Percentiles rank a stretch among this genome's conserved stretches.
Evolutionary conservation across 2,888 invertebrate species (phyloP).

Genomic region (Lasioglossum leucozonium): DNA sequence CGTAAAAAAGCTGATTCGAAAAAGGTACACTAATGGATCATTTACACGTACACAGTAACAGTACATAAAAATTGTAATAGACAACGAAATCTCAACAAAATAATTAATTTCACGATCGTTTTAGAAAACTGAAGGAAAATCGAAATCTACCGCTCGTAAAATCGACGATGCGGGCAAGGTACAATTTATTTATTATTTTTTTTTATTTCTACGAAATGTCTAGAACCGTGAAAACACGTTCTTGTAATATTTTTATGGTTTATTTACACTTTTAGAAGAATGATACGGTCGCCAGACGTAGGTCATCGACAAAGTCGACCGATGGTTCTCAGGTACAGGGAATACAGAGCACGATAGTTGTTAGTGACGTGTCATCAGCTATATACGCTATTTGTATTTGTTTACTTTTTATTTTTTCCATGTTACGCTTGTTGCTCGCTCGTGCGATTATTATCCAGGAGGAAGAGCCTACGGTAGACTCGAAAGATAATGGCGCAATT

Average conservation of each 20-base stretch:
- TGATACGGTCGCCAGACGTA: constrained; percentile 54
- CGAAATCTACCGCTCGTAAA: constrained; percentile 55
- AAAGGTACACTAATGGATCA: constrained; percentile 53
- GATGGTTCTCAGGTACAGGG: constrained; percentile 62
- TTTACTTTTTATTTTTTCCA: constrained; percentile 45
- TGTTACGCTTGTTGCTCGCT: constrained; percentile 26
- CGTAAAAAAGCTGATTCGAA: constrained; percentile 40
- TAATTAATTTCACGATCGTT: constrained; percentile 28
- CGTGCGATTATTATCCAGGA: constrained; percentile 58
- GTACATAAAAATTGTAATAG: neutral
- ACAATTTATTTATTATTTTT: constrained; percentile 21
- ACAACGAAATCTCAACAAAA: neutral
- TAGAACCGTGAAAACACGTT: neutral
- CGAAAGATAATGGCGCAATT: constrained; percentile 40
- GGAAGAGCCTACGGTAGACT: constrained; percentile 54
- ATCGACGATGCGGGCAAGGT: constrained; percentile 60
- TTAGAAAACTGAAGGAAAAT: constrained; percentile 53
- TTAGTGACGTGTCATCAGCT: constrained; percentile 21
- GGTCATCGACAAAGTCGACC: constrained; percentile 58
- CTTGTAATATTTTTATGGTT: constrained; percentile 29
- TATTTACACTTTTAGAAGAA: constrained; percentile 60
- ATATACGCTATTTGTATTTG: constrained; percentile 20
- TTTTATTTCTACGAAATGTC: neutral
- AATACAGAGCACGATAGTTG: constrained; percentile 32
- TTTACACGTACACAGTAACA: neutral